A percentile compares a stretch with the other conserved stretches of the same genome.
These are phyloP conservation scores for Carassius carassius DNA, from an alignment of 2,113 vertebrate genomes.

Conservation along the genomic window DNA sequence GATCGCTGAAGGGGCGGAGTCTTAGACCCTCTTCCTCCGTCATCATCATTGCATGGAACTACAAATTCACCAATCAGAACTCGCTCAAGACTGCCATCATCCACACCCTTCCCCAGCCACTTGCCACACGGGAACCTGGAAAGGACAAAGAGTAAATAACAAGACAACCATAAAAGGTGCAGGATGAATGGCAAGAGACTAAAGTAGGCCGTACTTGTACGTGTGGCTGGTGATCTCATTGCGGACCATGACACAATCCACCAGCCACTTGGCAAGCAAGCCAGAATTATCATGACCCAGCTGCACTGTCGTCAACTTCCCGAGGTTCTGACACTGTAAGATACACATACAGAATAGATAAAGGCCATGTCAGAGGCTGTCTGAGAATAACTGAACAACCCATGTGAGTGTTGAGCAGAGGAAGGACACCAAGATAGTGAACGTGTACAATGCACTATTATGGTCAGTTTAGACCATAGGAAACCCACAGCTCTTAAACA, in stretches of 20 bases:
- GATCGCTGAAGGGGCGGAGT: conserved; percentile 89
- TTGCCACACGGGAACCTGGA: conserved; percentile 88
- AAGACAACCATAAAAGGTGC: not conserved
- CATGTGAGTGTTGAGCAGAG: not conserved
- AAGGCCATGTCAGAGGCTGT: not conserved
- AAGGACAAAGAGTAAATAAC: not conserved
- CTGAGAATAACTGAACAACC: conserved; percentile 2
- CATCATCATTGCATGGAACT: conserved; percentile 75
- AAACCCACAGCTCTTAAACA: not conserved
- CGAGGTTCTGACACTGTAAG: conserved; percentile 93
- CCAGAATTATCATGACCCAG: conserved; percentile 97
- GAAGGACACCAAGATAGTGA: conserved; percentile 13
- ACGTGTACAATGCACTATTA: not conserved
- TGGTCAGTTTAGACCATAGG: not conserved
- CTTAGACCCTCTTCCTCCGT: conserved; percentile 80
- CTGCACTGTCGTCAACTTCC: conserved; percentile 93
- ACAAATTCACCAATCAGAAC: conserved; percentile 90
- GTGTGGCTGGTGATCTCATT: conserved; percentile 97
- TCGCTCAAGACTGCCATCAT: conserved; percentile 90
- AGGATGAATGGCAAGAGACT: not conserved
- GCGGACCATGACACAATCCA: conserved; percentile 97
- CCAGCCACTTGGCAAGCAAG: conserved; percentile 94
- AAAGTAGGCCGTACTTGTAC: conserved; percentile 83
- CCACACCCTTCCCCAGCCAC: conserved; percentile 90
- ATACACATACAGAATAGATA: conserved; percentile 31